These are phyloP conservation scores for Pangasius sanitwongsei DNA, from an alignment of 2,797 vertebrate genomes.

Conservation along the genomic window DNA sequence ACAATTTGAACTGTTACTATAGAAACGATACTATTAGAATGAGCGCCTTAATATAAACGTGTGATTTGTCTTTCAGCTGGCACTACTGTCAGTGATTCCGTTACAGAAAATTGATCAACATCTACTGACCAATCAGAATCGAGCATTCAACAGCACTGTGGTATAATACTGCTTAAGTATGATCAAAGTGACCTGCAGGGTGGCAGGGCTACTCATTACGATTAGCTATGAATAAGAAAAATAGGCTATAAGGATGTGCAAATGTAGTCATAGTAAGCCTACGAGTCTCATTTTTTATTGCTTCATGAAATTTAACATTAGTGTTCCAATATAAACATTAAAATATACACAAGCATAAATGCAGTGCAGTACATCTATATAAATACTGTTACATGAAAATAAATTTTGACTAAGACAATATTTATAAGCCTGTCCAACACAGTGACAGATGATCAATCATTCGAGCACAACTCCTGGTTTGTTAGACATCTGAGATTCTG, in stretches of 20 bases:
- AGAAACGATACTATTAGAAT: background rate
- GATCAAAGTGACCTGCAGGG: background rate
- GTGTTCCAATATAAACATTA: background rate
- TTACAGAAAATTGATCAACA: background rate
- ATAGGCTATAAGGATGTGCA: background rate
- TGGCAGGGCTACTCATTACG: background rate
- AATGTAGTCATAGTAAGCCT: background rate
- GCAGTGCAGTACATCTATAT: background rate
- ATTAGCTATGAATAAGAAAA: background rate
- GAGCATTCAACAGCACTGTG: background rate
- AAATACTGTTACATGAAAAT: slow-evolving; percentile 7
- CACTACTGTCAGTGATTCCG: background rate
- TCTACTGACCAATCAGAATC: background rate
- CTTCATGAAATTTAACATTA: background rate
- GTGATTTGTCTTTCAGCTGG: background rate
- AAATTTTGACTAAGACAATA: slow-evolving; percentile 24
- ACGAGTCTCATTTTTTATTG: background rate
- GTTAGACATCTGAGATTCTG: slow-evolving; percentile 14
- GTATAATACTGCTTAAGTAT: background rate
- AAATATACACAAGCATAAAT: background rate
- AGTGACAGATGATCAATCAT: slow-evolving; percentile 29
- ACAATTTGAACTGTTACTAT: background rate
- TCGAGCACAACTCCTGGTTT: background rate
- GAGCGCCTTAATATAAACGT: background rate
- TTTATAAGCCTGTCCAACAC: slow-evolving; percentile 20